phyloP scores from a whole-genome alignment of 2,888 invertebrate species.

The Lycaena phlaeas region DNA sequence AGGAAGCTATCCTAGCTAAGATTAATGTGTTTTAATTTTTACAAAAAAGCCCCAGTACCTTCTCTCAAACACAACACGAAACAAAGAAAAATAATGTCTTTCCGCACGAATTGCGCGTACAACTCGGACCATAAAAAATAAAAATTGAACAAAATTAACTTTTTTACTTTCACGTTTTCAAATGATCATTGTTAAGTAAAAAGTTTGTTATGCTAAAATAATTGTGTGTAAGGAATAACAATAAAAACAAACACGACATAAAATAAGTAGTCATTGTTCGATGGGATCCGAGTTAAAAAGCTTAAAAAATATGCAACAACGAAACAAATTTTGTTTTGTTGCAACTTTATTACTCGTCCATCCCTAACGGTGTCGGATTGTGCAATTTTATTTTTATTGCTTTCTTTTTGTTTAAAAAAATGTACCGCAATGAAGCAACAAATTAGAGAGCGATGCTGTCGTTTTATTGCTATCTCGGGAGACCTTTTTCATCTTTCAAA shows the following conservation, averaged over 20 bases:
- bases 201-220: background rate
- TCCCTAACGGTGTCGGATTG: slow-evolving; percentile 23
- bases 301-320: slow-evolving; percentile 18
- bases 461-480: background rate
- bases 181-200: slow-evolving; percentile 6
- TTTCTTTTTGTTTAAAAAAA: slow-evolving; percentile 29
- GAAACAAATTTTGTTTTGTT: background rate
- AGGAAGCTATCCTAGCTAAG: background rate
- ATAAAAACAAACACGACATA: slow-evolving; percentile 1
- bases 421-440: slow-evolving; percentile 38
- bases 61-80: slow-evolving; percentile 2
- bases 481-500: background rate
- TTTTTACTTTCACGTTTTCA: slow-evolving; percentile 7
- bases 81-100: slow-evolving; percentile 6
- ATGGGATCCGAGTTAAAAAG: slow-evolving; percentile 5
- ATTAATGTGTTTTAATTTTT: slow-evolving; percentile 5
- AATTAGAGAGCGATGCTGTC: slow-evolving; percentile 44
- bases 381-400: slow-evolving; percentile 39
- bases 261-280: background rate
- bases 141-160: slow-evolving; percentile 7
- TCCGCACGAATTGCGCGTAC: slow-evolving; percentile 6
- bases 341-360: slow-evolving; percentile 6
- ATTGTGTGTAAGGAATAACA: slow-evolving; percentile 1
- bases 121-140: background rate
- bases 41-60: slow-evolving; percentile 4